Evolutionary conservation across 2,113 vertebrate species (phyloP), one percentile per base, ranked within the genome.

Genomic region (Zosterops japonicus): DNA sequence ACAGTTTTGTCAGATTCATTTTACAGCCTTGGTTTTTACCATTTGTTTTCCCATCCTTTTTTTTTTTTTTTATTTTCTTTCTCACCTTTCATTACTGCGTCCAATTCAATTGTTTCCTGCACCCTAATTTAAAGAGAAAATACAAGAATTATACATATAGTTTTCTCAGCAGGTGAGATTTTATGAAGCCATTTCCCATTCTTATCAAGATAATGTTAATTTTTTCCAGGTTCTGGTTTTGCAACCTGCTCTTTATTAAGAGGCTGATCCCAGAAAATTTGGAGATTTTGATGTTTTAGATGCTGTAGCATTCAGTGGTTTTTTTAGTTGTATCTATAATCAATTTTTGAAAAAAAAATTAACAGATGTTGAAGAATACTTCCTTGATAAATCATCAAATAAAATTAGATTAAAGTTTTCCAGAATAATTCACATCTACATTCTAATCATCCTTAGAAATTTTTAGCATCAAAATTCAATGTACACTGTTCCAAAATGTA

Each of bases 181-280:
- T 95, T 57, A 82, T 91, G 28, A 57, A 19, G 7, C 9, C 5
- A 52, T 70, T 83, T 17, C 14, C 4, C 60, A 33, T 86, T 81
- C 18, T 33, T 76, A 65, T 41, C 25, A 52, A 84, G 28, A 46
- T 39, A 1, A 61, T 28, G 53, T 67, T 68, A 9, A 23, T 64
- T 67, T 87, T 87, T 76, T 61, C 25, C 53, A 76, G 33, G 8
- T 94, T 89, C 52, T 84, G 24, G 10, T 93, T 87, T 47, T 85
- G 22, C 5, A n/a, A 59, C 39, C 12, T 88, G 11, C 2, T 53
- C 22, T 91, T 83, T 90, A 70, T 41, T 86, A 21, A 63, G 42
- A 44, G 19, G 13, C 3, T 90, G n/a, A 63, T 72, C 35, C 86
- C 47, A 74, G 31, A 87, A 94, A 90, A 69, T 12, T 67, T 80